phyloP scores from a whole-genome alignment of 1,140 invertebrate species.

The Dreissena polymorpha region DNA sequence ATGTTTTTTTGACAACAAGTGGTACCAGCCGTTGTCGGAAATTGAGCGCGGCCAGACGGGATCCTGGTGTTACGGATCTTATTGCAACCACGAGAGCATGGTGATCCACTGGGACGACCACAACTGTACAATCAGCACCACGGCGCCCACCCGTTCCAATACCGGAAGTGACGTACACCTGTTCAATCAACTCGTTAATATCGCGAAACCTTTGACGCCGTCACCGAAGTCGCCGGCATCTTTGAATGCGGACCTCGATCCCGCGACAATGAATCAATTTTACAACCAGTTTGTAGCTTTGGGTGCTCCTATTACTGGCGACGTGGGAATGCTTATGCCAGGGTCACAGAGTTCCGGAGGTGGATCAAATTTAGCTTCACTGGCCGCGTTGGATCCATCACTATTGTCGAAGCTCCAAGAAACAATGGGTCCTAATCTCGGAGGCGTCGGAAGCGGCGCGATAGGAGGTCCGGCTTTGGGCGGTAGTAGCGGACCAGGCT shows the following conservation, averaged over 20 bases:
- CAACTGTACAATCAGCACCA: slow-evolving; percentile 20
- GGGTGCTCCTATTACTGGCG: background rate
- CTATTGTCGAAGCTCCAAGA: background rate
- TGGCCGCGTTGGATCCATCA: background rate
- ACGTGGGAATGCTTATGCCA: background rate
- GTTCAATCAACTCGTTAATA: background rate
- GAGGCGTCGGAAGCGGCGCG: background rate
- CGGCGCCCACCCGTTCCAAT: background rate
- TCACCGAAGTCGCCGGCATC: background rate
- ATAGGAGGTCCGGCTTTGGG: background rate
- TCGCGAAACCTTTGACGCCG: background rate
- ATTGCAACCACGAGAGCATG: slow-evolving; percentile 45
- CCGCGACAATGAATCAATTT: background rate
- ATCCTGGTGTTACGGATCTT: slow-evolving; percentile 46
- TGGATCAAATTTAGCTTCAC: background rate
- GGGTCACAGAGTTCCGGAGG: background rate
- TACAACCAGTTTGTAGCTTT: background rate
- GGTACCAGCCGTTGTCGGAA: slow-evolving; percentile 30
- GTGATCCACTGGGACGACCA: slow-evolving; percentile 51
- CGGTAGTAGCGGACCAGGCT: background rate
- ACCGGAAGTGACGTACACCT: background rate
- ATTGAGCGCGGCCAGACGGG: slow-evolving; percentile 43
- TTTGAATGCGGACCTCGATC: background rate
- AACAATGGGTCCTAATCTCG: background rate
- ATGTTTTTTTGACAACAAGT: slow-evolving; percentile 20